A percentile compares a stretch with the other conserved stretches of the same genome.
phyloP scores from a whole-genome alignment of 53 echinoderm and acorn worm genomes.

The Antedon mediterranea region DNA sequence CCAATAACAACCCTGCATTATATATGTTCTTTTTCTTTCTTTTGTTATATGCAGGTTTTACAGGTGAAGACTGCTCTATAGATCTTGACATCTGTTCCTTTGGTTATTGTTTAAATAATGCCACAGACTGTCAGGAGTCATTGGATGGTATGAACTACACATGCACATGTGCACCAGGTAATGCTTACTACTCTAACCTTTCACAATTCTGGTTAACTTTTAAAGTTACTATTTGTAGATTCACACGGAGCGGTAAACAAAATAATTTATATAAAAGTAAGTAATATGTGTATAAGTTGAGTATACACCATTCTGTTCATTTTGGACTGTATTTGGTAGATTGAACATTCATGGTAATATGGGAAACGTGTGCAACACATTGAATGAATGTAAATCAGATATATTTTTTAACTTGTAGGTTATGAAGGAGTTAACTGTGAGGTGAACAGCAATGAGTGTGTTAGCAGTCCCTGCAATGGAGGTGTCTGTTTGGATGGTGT shows the following conservation, averaged over 20 bases:
- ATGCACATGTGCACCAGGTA: conserved; percentile 48
- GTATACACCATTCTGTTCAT: too few species aligned
- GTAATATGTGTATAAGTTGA: too few species aligned
- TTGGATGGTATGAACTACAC: conserved; percentile 39
- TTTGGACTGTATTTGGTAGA: too few species aligned
- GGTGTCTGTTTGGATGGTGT: conserved; percentile 7
- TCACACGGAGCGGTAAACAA: too few species aligned
- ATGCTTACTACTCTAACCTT: too few species aligned
- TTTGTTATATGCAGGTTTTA: conserved; percentile 27
- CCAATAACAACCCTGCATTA: neutral
- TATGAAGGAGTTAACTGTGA: conserved; percentile 28
- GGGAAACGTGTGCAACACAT: too few species aligned
- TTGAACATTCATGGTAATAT: too few species aligned
- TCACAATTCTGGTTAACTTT: too few species aligned
- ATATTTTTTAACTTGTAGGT: conserved; percentile 13
- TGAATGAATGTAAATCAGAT: too few species aligned
- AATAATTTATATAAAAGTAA: too few species aligned
- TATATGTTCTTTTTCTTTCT: neutral
- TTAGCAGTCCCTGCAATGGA: conserved; percentile 2
- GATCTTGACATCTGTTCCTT: conserved; percentile 46
- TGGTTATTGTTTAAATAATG: conserved; percentile 36
- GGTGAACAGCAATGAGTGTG: conserved; percentile 16
- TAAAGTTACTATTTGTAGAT: too few species aligned
- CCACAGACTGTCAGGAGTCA: conserved; percentile 35
- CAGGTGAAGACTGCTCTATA: conserved; percentile 32